Base-by-base conservation (phyloP, 2,888 invertebrate species). In the Lithophane leautieri region DNA sequence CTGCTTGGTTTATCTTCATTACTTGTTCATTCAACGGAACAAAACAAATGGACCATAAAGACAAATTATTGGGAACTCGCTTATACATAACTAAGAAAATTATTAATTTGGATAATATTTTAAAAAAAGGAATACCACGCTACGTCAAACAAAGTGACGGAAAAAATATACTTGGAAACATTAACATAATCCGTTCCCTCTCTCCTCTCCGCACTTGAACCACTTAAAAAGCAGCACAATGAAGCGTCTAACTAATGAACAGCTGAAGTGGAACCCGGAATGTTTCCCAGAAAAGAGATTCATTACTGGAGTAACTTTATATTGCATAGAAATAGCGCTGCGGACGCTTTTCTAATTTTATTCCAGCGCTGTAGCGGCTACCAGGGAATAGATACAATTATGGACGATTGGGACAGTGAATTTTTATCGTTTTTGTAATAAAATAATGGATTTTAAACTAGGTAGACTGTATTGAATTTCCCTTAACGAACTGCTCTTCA, bases 191-290 rank as follows among this genome's bases (percentile, higher is more conserved):
- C 50, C 19, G 0, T 34, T 7, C 56, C n/a, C 28, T 25, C 50
- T 62, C 25, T 42, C 1, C 12, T 52, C 54, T 19, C n/a, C 12
- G 70, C 50, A 72, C 76, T 67, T 76, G 72, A 60, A 70, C 85
- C 28, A 63, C 58, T 60, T 22, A 58, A 14, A 74, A 70, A 76
- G 25, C 50, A 54, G 50, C 22, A 42, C 44, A 52, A 61, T 76
- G 86, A 78, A 77, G 80, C 80, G 84, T 87, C 83, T 91, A 92
- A 91, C 83, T 91, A 92, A 91, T 89, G 90, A 92, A 90, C 88
- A 87, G 78, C 80, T 87, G 86, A 76, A 88, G 87, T 89, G 87
- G 86, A 84, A 83, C 82, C 84, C 70, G 74, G 76, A 63, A 82
- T 50, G 79, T 79, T 83, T 83, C 78, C 78, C 56, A 73, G 81